Evolutionary conservation across 1,140 invertebrate genomes (phyloP), one percentile per base, ranked within the genome.

Genomic region (Medauroidea extradentata): DNA sequence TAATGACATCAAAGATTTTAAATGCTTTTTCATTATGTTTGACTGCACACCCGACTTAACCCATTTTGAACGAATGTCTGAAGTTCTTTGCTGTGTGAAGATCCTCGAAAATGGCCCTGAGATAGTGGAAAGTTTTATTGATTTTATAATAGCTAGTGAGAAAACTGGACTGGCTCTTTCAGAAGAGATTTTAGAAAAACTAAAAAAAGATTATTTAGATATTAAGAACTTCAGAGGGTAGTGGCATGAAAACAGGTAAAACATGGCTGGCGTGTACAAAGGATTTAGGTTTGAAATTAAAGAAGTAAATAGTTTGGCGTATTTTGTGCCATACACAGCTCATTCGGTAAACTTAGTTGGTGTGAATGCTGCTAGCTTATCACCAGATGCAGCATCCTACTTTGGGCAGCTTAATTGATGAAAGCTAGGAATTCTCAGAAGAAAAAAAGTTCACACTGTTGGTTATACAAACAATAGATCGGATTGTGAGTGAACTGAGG

Each of bases 311-410:
- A 29, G 44, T 48, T 5, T 11, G 27, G 58, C 63, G 11, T 51
- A 62, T 53, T 66, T 38, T n/a, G 18, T 46, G 9, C 59, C 56
- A n/a, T 65, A 60, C 29, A 39, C 39, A 16, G 46, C 50, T 14
- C 68, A 71, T 64, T 70, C 63, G 13, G 27, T 69, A 43, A 71
- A 70, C 63, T 62, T 70, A 14, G 63, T 68, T 27, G 69, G 66
- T 48, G 54, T 19, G 18, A 41, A 56, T 60, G 63, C 60, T 29
- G 46, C 25, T 56, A 49, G 50, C 24, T 63, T 23, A 18, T 27
- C 18, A 23, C 13, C 13, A 38, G 24, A 21, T 4, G 49, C 34
- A 42, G 18, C 8, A 2, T 19, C 34, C 27, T 54, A 4, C 44
- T 57, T 56, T 14, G 48, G 5, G 3, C 14, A 43, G 5, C 2